Percentiles rank a stretch among this genome's conserved stretches.
phyloP scores from a whole-genome alignment of 2,113 vertebrate genomes.

The Cebus imitator region DNA sequence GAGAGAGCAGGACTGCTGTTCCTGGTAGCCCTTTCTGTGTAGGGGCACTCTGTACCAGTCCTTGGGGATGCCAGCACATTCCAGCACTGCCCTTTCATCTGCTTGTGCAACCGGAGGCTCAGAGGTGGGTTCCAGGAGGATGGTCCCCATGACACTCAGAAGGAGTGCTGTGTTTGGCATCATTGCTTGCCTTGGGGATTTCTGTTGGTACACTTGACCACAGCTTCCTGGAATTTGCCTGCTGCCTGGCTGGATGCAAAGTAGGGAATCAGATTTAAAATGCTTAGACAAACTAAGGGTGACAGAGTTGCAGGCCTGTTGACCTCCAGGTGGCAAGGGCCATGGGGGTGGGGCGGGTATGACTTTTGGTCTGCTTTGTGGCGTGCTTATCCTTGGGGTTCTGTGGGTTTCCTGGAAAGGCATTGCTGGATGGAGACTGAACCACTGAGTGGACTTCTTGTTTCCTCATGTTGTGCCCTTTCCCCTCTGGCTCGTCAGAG shows the following conservation, averaged over 20 bases:
- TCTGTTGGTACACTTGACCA: not conserved
- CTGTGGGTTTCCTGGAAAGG: not conserved
- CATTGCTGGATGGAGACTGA: accelerated
- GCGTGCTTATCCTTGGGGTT: not conserved
- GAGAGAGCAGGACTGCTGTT: not conserved
- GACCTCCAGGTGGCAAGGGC: not conserved
- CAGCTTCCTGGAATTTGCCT: not conserved
- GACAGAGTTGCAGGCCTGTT: not conserved
- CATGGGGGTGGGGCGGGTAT: too few species aligned
- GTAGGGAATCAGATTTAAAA: not conserved
- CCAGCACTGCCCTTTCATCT: not conserved
- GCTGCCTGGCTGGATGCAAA: not conserved
- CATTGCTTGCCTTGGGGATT: not conserved
- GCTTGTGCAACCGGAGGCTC: not conserved
- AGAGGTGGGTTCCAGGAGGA: not conserved
- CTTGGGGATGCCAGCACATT: not conserved
- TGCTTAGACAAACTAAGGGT: not conserved
- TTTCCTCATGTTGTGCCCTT: not conserved
- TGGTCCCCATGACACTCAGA: not conserved
- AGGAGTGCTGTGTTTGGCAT: not conserved
- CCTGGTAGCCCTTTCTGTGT: not conserved
- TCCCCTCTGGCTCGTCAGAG: not conserved
- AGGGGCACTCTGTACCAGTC: not conserved
- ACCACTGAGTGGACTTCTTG: not conserved
- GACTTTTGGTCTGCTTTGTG: not conserved